Percentiles rank a stretch among this genome's conserved stretches.
phyloP scores from a whole-genome alignment of 1,140 invertebrate genomes.

The Listronotus bonariensis region DNA sequence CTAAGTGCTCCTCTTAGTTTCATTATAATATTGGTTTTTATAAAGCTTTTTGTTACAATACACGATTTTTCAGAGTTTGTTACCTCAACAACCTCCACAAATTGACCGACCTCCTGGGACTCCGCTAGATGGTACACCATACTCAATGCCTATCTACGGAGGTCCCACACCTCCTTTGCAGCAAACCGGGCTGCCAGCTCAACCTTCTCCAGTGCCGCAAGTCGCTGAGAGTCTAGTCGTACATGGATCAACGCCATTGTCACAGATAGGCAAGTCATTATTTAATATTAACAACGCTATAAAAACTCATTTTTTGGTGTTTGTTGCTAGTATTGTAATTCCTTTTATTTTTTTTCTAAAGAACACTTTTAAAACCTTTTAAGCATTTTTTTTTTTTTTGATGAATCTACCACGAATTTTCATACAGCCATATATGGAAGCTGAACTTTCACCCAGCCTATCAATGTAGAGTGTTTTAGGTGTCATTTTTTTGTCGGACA shows the following conservation, averaged over 20 bases:
- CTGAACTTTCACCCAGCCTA: too few species aligned
- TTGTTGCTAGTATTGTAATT: neutral
- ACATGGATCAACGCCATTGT: conserved; percentile 82
- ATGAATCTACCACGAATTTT: too few species aligned
- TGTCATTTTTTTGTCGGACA: too few species aligned
- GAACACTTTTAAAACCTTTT: too few species aligned
- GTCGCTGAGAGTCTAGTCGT: conserved; percentile 56
- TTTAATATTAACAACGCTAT: neutral
- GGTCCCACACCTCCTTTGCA: conserved; percentile 52
- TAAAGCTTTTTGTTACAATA: too few species aligned
- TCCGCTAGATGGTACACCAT: conserved; percentile 35
- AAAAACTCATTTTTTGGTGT: neutral
- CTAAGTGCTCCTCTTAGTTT: too few species aligned
- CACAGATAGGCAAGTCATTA: conserved; percentile 69
- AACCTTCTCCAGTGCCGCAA: conserved; percentile 48
- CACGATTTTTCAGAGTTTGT: conserved; percentile 24
- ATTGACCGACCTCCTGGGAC: conserved; percentile 45
- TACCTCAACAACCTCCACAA: conserved; percentile 45
- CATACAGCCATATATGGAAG: too few species aligned
- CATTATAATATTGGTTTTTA: too few species aligned
- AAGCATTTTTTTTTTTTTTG: too few species aligned
- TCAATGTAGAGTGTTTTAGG: too few species aligned
- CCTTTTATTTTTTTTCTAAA: too few species aligned
- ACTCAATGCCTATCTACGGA: conserved; percentile 51
- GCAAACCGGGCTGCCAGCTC: conserved; percentile 16